These are phyloP conservation scores for Ormyrus rosae DNA, from an alignment of 2,888 invertebrate species.

Conservation along the genomic window DNA sequence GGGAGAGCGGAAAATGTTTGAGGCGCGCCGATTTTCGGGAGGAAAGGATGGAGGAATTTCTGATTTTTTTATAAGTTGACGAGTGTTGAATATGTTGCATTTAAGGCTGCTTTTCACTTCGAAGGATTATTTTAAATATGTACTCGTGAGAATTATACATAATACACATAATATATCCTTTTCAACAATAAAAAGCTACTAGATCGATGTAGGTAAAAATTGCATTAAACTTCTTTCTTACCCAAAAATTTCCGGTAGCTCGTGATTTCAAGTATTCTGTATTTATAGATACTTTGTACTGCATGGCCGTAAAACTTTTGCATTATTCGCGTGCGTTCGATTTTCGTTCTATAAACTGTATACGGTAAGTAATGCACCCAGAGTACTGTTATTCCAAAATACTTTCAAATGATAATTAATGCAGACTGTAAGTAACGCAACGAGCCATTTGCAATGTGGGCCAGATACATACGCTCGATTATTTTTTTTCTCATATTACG, in stretches of 20 bases:
- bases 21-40: not conserved
- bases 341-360: not conserved
- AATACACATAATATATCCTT: no score
- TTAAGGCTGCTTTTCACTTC: no score
- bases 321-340: not conserved
- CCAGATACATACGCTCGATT: constrained; percentile 6
- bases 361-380: not conserved
- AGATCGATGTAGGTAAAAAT: no score
- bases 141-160: no score
- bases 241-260: no score
- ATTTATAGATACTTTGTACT: no score
- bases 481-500: not conserved
- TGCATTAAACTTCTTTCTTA: no score
- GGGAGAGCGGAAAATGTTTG: not conserved
- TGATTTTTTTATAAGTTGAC: constrained; percentile 7
- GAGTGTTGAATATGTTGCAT: no score
- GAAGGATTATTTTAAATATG: no score
- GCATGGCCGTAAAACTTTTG: no score
- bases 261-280: no score
- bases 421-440: constrained; percentile 4
- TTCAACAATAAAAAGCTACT: no score
- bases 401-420: constrained; percentile 14
- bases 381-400: not conserved
- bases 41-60: constrained; percentile 15
- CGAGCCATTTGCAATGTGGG: constrained; percentile 27